A percentile compares a stretch with the other conserved stretches of the same genome.
Evolutionary conservation across 2,797 vertebrate genomes (phyloP).

Genomic region (Spondyliosoma cantharus): DNA sequence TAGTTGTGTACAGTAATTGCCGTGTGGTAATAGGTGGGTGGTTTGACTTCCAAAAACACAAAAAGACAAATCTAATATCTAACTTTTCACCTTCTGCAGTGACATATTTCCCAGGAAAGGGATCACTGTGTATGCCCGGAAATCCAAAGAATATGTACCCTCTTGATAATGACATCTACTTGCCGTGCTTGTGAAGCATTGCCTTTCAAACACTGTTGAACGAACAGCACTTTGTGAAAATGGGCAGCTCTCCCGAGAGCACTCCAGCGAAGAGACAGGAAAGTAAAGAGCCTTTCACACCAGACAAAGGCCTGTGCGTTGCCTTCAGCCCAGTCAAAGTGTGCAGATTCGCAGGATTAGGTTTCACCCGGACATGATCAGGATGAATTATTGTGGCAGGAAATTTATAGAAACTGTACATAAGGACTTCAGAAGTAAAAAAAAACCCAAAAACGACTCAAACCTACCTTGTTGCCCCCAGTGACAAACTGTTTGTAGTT

Average conservation of each 20-base stretch:
- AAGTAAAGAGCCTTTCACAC: constrained; percentile 81
- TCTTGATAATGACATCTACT: constrained; percentile 85
- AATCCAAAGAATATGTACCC: constrained; percentile 75
- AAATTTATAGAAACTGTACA: constrained; percentile 47
- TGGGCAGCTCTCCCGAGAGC: constrained; percentile 81
- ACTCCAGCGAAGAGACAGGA: constrained; percentile 79
- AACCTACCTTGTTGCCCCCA: constrained; percentile 95
- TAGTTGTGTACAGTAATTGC: constrained; percentile 29
- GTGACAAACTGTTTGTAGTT: constrained; percentile 99
- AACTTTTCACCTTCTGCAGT: constrained; percentile 28
- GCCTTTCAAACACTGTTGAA: constrained; percentile 82
- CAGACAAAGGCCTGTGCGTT: constrained; percentile 67
- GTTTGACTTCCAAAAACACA: constrained; percentile 34
- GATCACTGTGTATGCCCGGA: constrained; percentile 50
- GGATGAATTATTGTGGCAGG: constrained; percentile 57
- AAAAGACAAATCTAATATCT: constrained; percentile 39
- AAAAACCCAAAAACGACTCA: constrained; percentile 40
- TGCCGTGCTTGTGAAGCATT: constrained; percentile 78
- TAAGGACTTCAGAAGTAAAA: constrained; percentile 35
- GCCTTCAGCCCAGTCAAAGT: constrained; percentile 61
- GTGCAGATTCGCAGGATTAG: constrained; percentile 59
- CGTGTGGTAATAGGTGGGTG: constrained; percentile 27
- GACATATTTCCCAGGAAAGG: constrained; percentile 43
- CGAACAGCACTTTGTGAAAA: constrained; percentile 87
- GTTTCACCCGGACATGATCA: constrained; percentile 65